Percentiles rank a stretch among this genome's conserved stretches.
These are phyloP conservation scores for Chloroceryle amazona DNA, from an alignment of 2,797 vertebrate genomes.

Conservation along the genomic window DNA sequence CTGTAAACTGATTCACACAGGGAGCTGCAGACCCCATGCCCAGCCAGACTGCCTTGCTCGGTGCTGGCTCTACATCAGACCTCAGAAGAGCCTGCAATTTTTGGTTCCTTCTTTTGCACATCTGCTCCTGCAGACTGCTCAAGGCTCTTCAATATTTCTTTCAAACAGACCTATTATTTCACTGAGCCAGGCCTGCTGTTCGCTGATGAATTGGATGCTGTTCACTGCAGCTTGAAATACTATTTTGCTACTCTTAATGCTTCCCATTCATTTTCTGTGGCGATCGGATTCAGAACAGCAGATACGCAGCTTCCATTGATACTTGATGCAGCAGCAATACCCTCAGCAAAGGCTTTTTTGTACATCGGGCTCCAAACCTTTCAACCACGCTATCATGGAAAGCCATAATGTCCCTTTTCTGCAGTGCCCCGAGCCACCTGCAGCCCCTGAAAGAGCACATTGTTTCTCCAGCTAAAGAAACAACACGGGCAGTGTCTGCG, in stretches of 20 bases:
- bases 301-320: conserved; percentile 58
- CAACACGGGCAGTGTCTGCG: conserved; percentile 63
- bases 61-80: neutral
- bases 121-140: conserved; percentile 3
- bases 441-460: conserved; percentile 77
- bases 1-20: fast-evolving
- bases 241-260: conserved; percentile 47
- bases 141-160: conserved; percentile 12
- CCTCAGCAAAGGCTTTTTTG: conserved; percentile 67
- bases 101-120: neutral
- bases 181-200: neutral
- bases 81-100: neutral
- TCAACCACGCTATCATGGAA: conserved; percentile 4
- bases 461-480: conserved; percentile 68
- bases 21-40: neutral
- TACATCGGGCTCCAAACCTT: conserved; percentile 48
- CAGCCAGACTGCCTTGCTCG: neutral
- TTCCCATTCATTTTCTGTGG: conserved; percentile 45
- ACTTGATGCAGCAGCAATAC: conserved; percentile 45
- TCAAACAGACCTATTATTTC: conserved; percentile 48
- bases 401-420: conserved; percentile 70
- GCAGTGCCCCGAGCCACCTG: conserved; percentile 73
- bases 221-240: conserved; percentile 35
- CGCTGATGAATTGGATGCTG: conserved; percentile 36
- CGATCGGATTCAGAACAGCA: conserved; percentile 33